phyloP scores from a whole-genome alignment of 2,113 vertebrate genomes.

The Peromyscus leucopus region DNA sequence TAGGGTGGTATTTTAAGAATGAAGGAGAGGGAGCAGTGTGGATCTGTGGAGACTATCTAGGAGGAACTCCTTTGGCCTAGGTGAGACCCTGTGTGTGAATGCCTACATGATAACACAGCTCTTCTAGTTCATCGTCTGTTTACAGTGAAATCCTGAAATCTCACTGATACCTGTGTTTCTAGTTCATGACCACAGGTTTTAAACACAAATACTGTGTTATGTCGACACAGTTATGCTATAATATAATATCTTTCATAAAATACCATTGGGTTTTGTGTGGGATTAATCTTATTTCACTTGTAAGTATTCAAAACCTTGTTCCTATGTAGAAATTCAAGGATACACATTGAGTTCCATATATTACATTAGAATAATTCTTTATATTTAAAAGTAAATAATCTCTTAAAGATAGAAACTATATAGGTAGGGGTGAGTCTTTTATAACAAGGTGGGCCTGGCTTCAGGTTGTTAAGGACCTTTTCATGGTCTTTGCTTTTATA shows the following conservation, averaged over 20 bases:
- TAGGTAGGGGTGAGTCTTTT: constrained; percentile 28
- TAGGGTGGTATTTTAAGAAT: not conserved
- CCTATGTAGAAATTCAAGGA: not conserved
- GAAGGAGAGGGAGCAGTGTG: not conserved
- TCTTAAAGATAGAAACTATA: not conserved
- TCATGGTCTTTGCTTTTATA: constrained; percentile 47
- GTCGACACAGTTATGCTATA: not conserved
- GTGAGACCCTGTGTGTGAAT: not conserved
- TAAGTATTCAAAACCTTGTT: not conserved
- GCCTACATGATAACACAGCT: rapidly evolving
- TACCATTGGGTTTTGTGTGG: not conserved
- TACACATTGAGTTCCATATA: not conserved
- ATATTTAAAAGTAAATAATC: not conserved
- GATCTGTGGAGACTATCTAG: not conserved
- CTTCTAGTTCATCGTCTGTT: not conserved
- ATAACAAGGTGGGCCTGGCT: constrained; percentile 60
- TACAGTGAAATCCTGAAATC: not conserved
- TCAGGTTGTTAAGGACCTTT: constrained; percentile 1
- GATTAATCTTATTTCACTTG: not conserved
- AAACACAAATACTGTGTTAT: not conserved
- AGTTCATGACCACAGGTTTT: not conserved
- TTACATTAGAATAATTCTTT: constrained; percentile 12
- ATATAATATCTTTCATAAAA: not conserved
- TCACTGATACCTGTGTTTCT: not conserved
- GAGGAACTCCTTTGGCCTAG: too few species aligned